Evolutionary conservation across 2,797 vertebrate genomes (phyloP), one percentile per base, ranked within the genome.

Genomic region (Lophotriccus pileatus): DNA sequence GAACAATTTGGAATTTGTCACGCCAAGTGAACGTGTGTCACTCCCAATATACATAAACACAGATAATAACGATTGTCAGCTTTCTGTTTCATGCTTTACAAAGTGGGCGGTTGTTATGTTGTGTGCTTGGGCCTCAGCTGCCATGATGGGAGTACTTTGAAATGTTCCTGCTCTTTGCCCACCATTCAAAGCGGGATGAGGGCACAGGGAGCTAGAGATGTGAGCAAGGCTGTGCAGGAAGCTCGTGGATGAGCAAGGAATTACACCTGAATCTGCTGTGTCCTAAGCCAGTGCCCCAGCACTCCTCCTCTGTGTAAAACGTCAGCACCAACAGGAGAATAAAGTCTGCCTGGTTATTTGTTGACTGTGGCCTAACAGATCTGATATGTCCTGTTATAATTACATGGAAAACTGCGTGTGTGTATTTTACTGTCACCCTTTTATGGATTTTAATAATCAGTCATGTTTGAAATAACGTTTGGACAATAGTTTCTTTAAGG

Each of bases 21-120:
- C 28, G 27, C 19, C 0, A 2, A 23, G 16, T 63, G 64, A 77
- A 34, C 0, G 0, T 10, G 4, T 55, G 44, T 74, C 22, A 20
- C 18, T 75, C 20, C 47, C 16, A 16, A 1, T 12, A 30, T 18
- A 30, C 5, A 12, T 72, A 52, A 93, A 70, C 27, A 30, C 16
- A 67, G 32, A 7, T 28, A 4, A 5, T 4, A 55, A 25, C 7
- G 13, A 30, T 53, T 72, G 30, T 47, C 44, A 70, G 53, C 34
- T 67, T 69, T 87, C 62, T 75, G 3, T 3, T 90, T 84, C 53
- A 24, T 23, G 27, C 68, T 82, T 88, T n/a, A 24, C 34, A 34
- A 55, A 55, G 18, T 50, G 46, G 3, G 6, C 4, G 3, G 56
- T 87, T 0, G 0, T 83, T 75, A 12, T 75, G 19, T 75, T 78